Conservation (phyloP, 2,888 invertebrate genomes). For the Eupithecia exiguata region DNA sequence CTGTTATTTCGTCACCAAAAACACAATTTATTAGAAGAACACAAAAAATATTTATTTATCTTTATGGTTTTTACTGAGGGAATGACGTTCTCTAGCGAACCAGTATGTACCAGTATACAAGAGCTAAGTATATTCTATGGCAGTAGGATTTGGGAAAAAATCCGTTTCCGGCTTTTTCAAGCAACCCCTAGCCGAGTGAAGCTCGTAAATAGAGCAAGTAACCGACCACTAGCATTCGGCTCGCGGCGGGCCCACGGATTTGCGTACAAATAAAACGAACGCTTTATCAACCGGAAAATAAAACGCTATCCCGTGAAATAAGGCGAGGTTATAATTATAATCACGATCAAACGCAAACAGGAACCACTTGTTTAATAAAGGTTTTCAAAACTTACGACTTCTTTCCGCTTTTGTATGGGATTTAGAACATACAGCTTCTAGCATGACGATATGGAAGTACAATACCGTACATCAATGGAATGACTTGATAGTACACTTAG, state of each 20-base stretch:
- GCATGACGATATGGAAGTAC: neutral
- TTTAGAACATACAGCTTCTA: neutral
- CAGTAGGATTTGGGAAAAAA: neutral
- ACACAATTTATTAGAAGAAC: neutral
- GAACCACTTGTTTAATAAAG: neutral
- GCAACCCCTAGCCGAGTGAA: slow-evolving; percentile 51
- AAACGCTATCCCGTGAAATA: slow-evolving; percentile 56
- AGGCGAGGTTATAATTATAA: slow-evolving; percentile 49
- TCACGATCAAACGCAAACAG: slow-evolving; percentile 33
- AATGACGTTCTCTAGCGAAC: neutral
- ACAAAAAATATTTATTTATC: neutral
- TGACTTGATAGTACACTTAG: neutral
- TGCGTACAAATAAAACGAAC: slow-evolving; percentile 76
- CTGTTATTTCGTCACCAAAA: neutral
- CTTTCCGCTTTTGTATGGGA: neutral
- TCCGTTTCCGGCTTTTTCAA: slow-evolving; percentile 15
- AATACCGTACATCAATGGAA: neutral
- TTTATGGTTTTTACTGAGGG: neutral
- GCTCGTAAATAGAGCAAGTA: slow-evolving; percentile 75
- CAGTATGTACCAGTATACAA: too few relatives aligned
- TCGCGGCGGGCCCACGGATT: slow-evolving; percentile 68
- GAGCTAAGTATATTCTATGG: neutral
- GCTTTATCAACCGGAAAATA: slow-evolving; percentile 73
- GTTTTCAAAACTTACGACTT: neutral
- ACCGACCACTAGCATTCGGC: slow-evolving; percentile 67